Base-by-base conservation (phyloP, 2,113 vertebrate species). In the Bujurquina vittata region DNA sequence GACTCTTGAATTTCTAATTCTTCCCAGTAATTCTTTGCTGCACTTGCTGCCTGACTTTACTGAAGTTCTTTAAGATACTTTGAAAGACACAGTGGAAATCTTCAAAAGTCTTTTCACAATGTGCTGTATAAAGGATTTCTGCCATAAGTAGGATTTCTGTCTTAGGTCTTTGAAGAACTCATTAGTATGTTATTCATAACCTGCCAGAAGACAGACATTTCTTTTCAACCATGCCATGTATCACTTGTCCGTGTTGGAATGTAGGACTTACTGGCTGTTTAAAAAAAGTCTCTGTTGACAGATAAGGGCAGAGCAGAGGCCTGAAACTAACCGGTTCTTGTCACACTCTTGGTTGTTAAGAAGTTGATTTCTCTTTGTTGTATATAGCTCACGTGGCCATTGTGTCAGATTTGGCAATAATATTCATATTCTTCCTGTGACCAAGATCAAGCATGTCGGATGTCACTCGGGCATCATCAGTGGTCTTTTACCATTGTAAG, bases 161-260 rank as follows among this genome's bases (percentile, higher is more conserved):
- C 17, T 54, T 26, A 40, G 15, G 49, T 83, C 72, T 88, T 92
- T 87, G 75, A 75, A 85, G 80, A 75, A 23, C 75, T 86, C 80
- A 80, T 91, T 84, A 78, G 7, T 52, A 63, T 83, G 81, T 82
- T 55, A 69, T 77, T 57, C 80, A 23, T 55, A 46, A 80, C 57
- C 60, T 63, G 18, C 57, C 69, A 56, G 54, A 20, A 76, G 58
- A 69, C 49, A 46, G 49, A 72, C 81, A 17, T 22, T 2, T 12
- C 49, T 18, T 22, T 59, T 84, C 61, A 9, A 56, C 77, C 69
- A 8, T 35, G 33, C 33, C 33, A 8, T 54, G 72, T 75, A 79
- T 79, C 69, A 82, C 77, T 76, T 83, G 67, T 62, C 80, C 77
- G 26, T 77, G 52, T 77, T 72, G 18, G 59, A 58, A 10, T 15